A percentile compares a stretch with the other conserved stretches of the same genome.
phyloP scores from a whole-genome alignment of 2,797 vertebrate species.

The Ctenopoma kingsleyae region DNA sequence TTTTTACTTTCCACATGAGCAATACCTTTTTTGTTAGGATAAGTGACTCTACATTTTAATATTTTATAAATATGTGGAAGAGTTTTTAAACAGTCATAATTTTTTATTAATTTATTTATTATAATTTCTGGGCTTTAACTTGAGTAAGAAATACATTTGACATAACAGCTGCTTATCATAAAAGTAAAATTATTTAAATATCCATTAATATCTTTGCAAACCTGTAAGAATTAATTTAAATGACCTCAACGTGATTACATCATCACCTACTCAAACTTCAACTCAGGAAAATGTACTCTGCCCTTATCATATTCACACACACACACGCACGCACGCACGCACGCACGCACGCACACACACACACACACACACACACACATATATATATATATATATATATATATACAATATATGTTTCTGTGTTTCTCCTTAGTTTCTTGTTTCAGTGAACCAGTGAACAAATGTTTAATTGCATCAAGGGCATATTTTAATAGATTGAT shows the following conservation, averaged over 20 bases:
- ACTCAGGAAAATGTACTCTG: conserved; percentile 15
- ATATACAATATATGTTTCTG: no score
- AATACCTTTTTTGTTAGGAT: conserved; percentile 3
- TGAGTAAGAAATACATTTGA: background rate
- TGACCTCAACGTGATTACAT: background rate
- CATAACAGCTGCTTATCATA: conserved; percentile 2
- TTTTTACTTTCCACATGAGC: conserved; percentile 20
- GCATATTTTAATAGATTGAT: conserved; percentile 4
- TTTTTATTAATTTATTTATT: background rate
- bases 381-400: no score
- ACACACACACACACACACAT: no score
- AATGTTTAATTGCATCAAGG: conserved; percentile 9
- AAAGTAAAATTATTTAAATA: conserved; percentile 6
- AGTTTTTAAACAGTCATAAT: background rate
- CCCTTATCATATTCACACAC: background rate
- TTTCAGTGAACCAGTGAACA: background rate
- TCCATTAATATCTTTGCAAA: background rate
- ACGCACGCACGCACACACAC: no score
- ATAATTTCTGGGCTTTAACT: background rate
- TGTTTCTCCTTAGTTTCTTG: no score
- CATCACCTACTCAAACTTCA: conserved; percentile 35
- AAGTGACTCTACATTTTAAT: conserved; percentile 3
- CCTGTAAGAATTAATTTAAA: background rate
- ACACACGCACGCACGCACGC: background rate
- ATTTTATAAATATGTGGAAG: background rate